Evolutionary conservation across 2,113 vertebrate species (phyloP).

Genomic region (Camelus bactrianus): DNA sequence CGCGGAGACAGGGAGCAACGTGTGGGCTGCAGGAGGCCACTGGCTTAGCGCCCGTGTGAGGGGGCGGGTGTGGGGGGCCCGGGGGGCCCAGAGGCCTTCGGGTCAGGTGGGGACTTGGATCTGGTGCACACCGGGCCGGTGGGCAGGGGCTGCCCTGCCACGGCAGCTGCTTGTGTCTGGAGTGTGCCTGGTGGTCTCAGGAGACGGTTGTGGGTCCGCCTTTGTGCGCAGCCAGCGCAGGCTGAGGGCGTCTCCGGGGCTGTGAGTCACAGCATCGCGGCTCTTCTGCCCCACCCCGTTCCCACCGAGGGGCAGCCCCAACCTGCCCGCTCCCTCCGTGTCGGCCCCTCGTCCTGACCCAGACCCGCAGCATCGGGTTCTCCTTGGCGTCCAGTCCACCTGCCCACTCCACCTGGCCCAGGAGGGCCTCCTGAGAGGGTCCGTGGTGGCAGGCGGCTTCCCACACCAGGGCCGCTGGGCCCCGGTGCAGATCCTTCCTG

Average conservation of each 20-base stretch:
- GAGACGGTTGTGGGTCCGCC: not conserved
- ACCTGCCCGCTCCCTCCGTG: not conserved
- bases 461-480: not conserved
- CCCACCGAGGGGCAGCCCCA: not conserved
- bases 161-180: not conserved
- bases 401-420: not conserved
- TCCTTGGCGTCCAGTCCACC: accelerated
- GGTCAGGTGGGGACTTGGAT: too few relatives aligned
- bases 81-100: not conserved
- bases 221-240: not conserved
- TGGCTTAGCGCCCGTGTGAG: not conserved
- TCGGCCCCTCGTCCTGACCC: not conserved
- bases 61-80: not conserved
- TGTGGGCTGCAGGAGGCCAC: not conserved
- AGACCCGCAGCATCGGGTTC: not conserved
- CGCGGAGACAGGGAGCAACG: too few relatives aligned
- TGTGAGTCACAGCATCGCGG: accelerated
- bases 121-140: too few relatives aligned
- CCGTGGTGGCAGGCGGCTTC: too few relatives aligned
- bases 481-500: not conserved
- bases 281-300: accelerated
- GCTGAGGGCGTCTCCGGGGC: accelerated
- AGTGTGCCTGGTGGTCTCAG: accelerated
- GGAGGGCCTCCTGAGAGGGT: not conserved
- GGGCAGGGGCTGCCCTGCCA: not conserved